These are phyloP conservation scores for Rousettus leschenaultii DNA, from an alignment of 2,113 vertebrate genomes.

Conservation along the genomic window DNA sequence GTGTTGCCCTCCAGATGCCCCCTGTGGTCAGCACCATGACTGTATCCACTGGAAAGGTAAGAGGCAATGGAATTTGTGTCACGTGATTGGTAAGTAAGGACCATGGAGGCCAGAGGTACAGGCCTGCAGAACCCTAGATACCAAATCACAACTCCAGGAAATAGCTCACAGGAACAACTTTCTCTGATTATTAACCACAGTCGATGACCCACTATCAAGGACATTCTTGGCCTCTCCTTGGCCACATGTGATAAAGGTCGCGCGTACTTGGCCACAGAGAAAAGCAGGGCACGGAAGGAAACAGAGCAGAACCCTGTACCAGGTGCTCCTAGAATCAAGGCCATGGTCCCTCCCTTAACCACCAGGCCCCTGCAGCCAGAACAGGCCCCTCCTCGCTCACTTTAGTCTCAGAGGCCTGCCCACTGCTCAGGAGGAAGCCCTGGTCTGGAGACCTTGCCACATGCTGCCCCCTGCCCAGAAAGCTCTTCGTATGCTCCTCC, in stretches of 20 bases:
- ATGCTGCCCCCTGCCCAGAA: neutral
- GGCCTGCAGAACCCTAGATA: neutral
- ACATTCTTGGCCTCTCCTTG: conserved; percentile 9
- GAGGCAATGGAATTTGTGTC: neutral
- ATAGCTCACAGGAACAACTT: neutral
- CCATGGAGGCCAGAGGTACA: neutral
- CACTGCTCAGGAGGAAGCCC: neutral
- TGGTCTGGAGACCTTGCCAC: accelerated
- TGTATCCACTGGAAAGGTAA: neutral
- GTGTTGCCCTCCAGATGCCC: neutral
- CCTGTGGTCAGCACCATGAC: neutral
- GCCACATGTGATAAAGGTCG: neutral
- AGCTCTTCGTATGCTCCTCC: neutral
- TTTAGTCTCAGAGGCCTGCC: neutral
- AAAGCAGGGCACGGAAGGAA: conserved; percentile 60
- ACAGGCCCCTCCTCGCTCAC: neutral
- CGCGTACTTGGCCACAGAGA: neutral
- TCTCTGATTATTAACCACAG: conserved; percentile 25
- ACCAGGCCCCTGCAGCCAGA: neutral
- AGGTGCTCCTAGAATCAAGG: conserved; percentile 3
- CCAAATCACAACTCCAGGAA: neutral
- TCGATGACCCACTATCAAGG: neutral
- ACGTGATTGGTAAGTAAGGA: neutral
- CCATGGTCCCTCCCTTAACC: neutral
- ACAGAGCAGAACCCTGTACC: conserved; percentile 44